Percentiles rank a stretch among this genome's conserved stretches.
phyloP scores from a whole-genome alignment of 2,113 vertebrate genomes.

The Rhineura floridana region DNA sequence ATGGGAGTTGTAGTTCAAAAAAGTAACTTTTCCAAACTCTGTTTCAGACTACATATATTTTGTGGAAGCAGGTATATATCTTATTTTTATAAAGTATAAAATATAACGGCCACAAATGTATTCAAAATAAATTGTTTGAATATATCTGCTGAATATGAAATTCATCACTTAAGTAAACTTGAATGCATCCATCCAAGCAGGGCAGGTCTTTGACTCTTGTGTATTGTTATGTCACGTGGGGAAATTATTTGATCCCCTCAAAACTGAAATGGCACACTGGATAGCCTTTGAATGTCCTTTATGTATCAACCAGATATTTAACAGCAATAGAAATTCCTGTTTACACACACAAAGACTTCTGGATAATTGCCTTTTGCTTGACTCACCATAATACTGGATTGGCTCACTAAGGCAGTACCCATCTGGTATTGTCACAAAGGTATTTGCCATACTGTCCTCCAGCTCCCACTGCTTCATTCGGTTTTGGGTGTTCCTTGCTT shows the following conservation, averaged over 20 bases:
- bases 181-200: background rate
- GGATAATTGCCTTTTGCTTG: background rate
- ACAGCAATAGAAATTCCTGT: background rate
- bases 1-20: no score
- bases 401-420: conserved; percentile 83
- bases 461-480: conserved; percentile 85
- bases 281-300: background rate
- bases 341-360: background rate
- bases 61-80: background rate
- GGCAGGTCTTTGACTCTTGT: background rate
- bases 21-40: no score
- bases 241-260: background rate
- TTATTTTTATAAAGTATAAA: background rate
- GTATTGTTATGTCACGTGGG: background rate
- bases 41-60: background rate
- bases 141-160: background rate
- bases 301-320: background rate
- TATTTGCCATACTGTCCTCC: conserved; percentile 85
- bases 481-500: conserved; percentile 12
- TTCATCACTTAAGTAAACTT: background rate
- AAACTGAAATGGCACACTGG: background rate
- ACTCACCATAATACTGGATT: conserved; percentile 88
- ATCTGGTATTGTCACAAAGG: conserved; percentile 84
- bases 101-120: background rate
- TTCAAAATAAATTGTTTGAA: background rate